phyloP scores from a whole-genome alignment of 2,888 invertebrate genomes.

The Dynastes maya region DNA sequence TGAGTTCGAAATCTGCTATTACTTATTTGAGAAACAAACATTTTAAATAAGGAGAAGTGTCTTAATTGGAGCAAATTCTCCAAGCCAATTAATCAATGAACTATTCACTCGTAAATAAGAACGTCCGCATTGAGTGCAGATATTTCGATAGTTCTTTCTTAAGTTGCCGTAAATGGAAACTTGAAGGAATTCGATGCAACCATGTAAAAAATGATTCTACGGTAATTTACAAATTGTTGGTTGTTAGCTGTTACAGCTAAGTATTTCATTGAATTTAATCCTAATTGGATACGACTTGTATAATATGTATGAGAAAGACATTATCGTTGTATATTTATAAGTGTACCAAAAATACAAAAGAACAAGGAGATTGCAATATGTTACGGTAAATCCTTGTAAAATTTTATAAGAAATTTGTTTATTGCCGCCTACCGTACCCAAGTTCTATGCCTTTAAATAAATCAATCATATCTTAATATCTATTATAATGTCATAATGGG shows the following conservation, averaged over 20 bases:
- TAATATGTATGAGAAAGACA: conserved; percentile 2
- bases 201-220: conserved; percentile 25
- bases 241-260: conserved; percentile 17
- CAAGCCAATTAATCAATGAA: conserved; percentile 31
- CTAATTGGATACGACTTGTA: conserved; percentile 27
- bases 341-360: no score
- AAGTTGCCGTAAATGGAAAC: conserved; percentile 36
- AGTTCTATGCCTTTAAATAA: no score
- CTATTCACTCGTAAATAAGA: conserved; percentile 28
- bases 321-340: not conserved
- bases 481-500: no score
- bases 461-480: no score
- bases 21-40: conserved; percentile 10
- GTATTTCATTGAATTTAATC: conserved; percentile 19
- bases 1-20: not conserved
- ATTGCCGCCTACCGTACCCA: no score
- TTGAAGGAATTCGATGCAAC: conserved; percentile 25
- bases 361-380: no score
- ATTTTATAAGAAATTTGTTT: no score
- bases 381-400: no score
- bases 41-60: not conserved
- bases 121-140: conserved; percentile 11
- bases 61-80: conserved; percentile 33
- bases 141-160: conserved; percentile 36
- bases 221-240: conserved; percentile 36